phyloP scores from a whole-genome alignment of 92 coral and sea anemone genomes.

The Porites rus region DNA sequence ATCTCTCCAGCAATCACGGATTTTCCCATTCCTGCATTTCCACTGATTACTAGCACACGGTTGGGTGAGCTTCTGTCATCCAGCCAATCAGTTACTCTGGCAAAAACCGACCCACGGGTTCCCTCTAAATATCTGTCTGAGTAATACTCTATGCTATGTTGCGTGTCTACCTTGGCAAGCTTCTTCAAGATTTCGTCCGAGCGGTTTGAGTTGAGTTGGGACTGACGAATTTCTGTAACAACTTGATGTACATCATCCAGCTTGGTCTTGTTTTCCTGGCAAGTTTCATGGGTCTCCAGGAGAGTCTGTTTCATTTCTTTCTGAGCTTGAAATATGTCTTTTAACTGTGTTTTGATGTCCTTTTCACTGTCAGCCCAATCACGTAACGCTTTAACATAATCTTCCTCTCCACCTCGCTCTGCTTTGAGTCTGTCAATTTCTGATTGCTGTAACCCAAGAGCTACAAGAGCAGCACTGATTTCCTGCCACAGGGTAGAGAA shows the following conservation, averaged over 20 bases:
- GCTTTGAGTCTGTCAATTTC: constrained; percentile 57
- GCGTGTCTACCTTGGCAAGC: constrained; percentile 55
- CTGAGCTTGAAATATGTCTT: background rate
- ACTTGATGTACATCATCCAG: background rate
- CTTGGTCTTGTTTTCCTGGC: too few relatives aligned
- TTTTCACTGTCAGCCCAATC: constrained; percentile 26
- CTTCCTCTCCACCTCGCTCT: constrained; percentile 33
- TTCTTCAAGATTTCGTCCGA: constrained; percentile 25
- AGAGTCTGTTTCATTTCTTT: too few relatives aligned
- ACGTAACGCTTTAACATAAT: background rate
- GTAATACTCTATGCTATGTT: constrained; percentile 13
- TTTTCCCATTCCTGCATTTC: constrained; percentile 70
- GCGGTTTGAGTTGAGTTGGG: background rate
- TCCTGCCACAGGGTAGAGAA: constrained; percentile 66
- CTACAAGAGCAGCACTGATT: constrained; percentile 51
- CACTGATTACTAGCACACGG: constrained; percentile 54
- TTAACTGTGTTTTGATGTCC: constrained; percentile 29
- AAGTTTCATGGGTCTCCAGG: too few relatives aligned
- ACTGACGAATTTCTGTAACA: background rate
- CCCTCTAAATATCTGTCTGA: constrained; percentile 37
- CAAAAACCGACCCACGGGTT: constrained; percentile 54
- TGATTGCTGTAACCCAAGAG: constrained; percentile 58
- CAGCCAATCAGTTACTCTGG: constrained; percentile 42
- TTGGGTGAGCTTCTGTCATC: constrained; percentile 28
- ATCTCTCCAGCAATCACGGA: constrained; percentile 64